Conservation (phyloP, 2,888 invertebrate genomes). For the Achlya flavicornis region DNA sequence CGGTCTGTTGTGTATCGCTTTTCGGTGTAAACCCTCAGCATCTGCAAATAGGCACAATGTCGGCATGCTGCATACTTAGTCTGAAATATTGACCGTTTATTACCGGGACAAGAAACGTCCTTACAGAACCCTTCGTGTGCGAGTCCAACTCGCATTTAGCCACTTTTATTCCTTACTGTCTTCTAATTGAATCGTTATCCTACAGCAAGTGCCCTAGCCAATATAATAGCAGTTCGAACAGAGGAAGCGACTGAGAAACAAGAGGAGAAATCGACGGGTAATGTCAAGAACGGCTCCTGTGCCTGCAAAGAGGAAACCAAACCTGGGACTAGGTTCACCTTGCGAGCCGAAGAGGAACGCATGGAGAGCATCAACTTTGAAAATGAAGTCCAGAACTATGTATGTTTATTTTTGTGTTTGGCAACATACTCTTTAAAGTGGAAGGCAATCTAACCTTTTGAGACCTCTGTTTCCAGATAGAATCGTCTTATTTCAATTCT, state of each 20-base stretch:
- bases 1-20: too few species aligned
- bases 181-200: neutral
- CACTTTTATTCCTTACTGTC: neutral
- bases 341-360: conserved; percentile 76
- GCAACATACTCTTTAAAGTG: too few species aligned
- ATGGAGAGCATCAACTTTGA: conserved; percentile 89
- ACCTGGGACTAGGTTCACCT: conserved; percentile 57
- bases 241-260: conserved; percentile 56
- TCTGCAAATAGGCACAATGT: too few species aligned
- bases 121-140: too few species aligned
- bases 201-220: conserved; percentile 67
- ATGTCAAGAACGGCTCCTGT: conserved; percentile 64
- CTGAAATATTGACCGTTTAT: too few species aligned
- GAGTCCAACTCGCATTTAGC: too few species aligned
- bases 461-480: too few species aligned
- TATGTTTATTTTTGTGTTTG: conserved; percentile 68
- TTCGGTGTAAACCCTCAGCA: too few species aligned
- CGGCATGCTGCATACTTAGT: too few species aligned
- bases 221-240: conserved; percentile 60
- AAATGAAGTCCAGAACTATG: conserved; percentile 90
- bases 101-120: too few species aligned
- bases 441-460: too few species aligned
- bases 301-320: conserved; percentile 53
- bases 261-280: conserved; percentile 64
- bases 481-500: too few species aligned